Percentiles rank a stretch among this genome's conserved stretches.
phyloP scores from a whole-genome alignment of 2,113 vertebrate species.

The Urocitellus parryii region DNA sequence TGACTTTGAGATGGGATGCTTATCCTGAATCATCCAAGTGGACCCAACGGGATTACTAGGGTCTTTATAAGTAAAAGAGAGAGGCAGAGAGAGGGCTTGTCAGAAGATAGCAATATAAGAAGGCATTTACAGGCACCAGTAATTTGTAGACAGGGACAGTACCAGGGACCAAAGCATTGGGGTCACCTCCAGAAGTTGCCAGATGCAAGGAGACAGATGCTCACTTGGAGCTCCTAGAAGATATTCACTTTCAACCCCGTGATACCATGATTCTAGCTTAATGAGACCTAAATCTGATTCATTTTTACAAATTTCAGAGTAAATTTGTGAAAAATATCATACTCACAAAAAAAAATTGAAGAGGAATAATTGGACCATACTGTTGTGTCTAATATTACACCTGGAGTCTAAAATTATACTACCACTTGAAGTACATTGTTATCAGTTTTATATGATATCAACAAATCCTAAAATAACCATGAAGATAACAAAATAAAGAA shows the following conservation, averaged over 20 bases:
- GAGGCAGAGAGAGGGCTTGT: background rate
- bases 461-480: background rate
- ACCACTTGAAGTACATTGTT: background rate
- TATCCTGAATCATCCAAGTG: background rate
- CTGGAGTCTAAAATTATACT: background rate
- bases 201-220: background rate
- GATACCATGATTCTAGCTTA: background rate
- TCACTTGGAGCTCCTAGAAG: background rate
- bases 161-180: background rate
- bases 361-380: background rate
- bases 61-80: background rate
- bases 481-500: background rate
- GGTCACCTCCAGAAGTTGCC: background rate
- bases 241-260: background rate
- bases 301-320: background rate
- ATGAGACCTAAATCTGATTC: background rate
- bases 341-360: background rate
- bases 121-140: background rate
- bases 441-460: slow-evolving; percentile 1
- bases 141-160: background rate
- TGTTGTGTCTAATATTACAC: background rate
- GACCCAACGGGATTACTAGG: background rate
- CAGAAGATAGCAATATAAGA: background rate
- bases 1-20: background rate
- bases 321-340: background rate